Conservation (phyloP, 2,113 vertebrate species). For the Vireo altiloquus region DNA sequence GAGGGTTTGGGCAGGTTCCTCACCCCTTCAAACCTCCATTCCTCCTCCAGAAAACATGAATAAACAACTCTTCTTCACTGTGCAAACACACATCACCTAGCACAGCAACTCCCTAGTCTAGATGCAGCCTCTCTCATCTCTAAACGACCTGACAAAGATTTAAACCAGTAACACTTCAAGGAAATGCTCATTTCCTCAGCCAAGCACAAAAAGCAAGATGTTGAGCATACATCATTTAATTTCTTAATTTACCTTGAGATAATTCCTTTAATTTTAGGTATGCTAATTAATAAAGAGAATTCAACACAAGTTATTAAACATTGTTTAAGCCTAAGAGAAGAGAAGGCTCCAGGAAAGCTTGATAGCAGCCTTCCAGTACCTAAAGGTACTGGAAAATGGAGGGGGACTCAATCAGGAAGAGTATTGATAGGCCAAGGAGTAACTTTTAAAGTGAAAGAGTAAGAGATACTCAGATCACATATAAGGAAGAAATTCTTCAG, state of each 20-base stretch:
- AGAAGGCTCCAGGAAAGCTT: background rate
- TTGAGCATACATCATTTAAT: background rate
- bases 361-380: background rate
- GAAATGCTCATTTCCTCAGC: background rate
- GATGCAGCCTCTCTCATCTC: background rate
- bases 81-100: background rate
- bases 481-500: background rate
- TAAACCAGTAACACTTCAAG: background rate
- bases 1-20: background rate
- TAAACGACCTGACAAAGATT: background rate
- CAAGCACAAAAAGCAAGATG: background rate
- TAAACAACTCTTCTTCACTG: background rate
- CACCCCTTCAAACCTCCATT: background rate
- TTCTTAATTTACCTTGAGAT: background rate
- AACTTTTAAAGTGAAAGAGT: background rate
- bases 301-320: background rate
- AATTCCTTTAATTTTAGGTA: background rate
- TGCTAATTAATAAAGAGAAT: background rate
- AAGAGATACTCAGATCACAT: background rate
- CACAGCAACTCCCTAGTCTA: rapidly evolving
- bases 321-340: background rate
- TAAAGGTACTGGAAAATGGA: background rate
- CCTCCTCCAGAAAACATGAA: background rate
- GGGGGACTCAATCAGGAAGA: rapidly evolving
- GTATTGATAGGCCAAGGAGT: background rate